Evolutionary conservation across 1,140 invertebrate genomes (phyloP).

Genomic region (Trypoxylus dichotomus): DNA sequence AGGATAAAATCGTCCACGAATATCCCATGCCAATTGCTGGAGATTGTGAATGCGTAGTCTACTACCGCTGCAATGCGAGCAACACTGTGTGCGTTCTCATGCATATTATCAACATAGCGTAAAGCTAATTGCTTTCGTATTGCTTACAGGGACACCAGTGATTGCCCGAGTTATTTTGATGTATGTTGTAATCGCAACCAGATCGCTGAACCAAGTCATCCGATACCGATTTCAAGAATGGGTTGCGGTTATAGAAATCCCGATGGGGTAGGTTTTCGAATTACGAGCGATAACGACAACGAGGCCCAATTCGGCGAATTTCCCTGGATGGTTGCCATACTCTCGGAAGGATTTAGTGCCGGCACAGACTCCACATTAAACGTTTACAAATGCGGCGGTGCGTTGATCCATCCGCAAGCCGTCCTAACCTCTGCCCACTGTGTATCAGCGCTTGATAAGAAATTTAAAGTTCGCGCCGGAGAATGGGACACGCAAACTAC

Average conservation of each 20-base stretch:
- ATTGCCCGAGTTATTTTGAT: slow-evolving; percentile 67
- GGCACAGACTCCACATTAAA: neutral
- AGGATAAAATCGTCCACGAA: neutral
- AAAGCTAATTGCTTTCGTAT: slow-evolving; percentile 26
- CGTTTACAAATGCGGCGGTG: slow-evolving; percentile 68
- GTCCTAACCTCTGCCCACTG: slow-evolving; percentile 63
- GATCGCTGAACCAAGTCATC: slow-evolving; percentile 44
- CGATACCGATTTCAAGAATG: slow-evolving; percentile 36
- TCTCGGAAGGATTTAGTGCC: slow-evolving; percentile 62
- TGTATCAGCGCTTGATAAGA: slow-evolving; percentile 49
- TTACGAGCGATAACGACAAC: slow-evolving; percentile 61
- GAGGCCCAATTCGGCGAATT: slow-evolving; percentile 74
- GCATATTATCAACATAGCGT: neutral
- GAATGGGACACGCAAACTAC: slow-evolving; percentile 82
- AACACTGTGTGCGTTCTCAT: neutral
- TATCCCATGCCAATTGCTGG: neutral
- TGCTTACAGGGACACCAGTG: slow-evolving; percentile 44
- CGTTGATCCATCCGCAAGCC: slow-evolving; percentile 53
- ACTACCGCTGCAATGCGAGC: slow-evolving; percentile 1
- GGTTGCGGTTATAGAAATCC: slow-evolving; percentile 64
- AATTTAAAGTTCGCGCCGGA: slow-evolving; percentile 66
- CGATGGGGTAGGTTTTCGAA: slow-evolving; percentile 68
- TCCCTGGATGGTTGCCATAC: slow-evolving; percentile 82
- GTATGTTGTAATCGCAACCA: slow-evolving; percentile 60
- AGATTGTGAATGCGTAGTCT: neutral